A percentile compares a stretch with the other conserved stretches of the same genome.
Conservation (phyloP, 2,888 invertebrate species). For the Tetropium fuscum region DNA sequence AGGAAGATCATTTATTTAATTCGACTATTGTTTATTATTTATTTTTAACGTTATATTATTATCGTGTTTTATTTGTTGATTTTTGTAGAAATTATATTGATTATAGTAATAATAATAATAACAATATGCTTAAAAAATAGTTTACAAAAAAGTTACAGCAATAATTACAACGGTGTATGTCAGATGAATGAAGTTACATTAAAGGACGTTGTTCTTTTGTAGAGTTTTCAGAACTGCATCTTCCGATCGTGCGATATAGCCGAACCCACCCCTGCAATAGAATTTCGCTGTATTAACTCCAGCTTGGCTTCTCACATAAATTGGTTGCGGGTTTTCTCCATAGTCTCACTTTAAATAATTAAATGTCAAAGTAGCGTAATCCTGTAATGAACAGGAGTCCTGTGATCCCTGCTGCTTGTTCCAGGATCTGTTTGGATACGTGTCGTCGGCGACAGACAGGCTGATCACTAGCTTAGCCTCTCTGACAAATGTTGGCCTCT, state of each 20-base stretch:
- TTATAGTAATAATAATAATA: no score
- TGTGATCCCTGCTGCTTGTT: slow-evolving; percentile 51
- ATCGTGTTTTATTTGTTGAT: no score
- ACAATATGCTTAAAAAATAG: no score
- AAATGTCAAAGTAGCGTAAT: slow-evolving; percentile 63
- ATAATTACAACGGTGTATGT: no score
- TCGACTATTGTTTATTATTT: no score
- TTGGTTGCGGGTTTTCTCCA: slow-evolving; percentile 61
- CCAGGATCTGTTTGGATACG: slow-evolving; percentile 59
- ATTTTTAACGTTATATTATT: no score
- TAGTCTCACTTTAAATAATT: slow-evolving; percentile 64
- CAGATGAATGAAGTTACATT: no score
- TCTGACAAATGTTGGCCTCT: slow-evolving; percentile 56
- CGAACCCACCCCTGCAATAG: slow-evolving; percentile 9
- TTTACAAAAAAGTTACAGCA: no score
- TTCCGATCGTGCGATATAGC: background rate
- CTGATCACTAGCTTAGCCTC: slow-evolving; percentile 57
- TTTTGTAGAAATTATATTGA: no score
- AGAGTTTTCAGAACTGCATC: background rate
- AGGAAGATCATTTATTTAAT: no score
- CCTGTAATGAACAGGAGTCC: slow-evolving; percentile 60
- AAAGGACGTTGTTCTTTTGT: no score
- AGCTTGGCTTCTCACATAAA: slow-evolving; percentile 57
- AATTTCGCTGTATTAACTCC: slow-evolving; percentile 27
- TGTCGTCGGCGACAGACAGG: slow-evolving; percentile 42